phyloP scores from a whole-genome alignment of 1,140 invertebrate genomes.

The Aphelenchoides besseyi region DNA sequence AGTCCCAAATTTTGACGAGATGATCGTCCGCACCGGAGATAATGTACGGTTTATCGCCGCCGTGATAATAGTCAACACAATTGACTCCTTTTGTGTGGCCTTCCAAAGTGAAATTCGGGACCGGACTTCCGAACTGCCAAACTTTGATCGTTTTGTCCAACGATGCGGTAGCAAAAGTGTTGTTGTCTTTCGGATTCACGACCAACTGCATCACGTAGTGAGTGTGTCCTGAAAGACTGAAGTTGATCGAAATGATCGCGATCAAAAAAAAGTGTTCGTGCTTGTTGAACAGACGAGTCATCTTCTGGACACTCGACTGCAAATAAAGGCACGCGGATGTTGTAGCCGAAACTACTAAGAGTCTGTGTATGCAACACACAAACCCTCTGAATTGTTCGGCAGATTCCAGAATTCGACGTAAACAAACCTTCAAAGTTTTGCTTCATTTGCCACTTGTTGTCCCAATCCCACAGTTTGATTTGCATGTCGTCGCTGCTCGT shows the following conservation, averaged over 20 bases:
- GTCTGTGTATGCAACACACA: not conserved
- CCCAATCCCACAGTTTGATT: slow-evolving; percentile 99
- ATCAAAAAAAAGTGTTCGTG: not conserved
- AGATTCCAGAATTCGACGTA: not conserved
- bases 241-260: not conserved
- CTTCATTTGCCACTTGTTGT: slow-evolving; percentile 91
- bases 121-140: slow-evolving; percentile 92
- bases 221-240: slow-evolving; percentile 72
- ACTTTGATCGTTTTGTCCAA: slow-evolving; percentile 95
- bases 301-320: no score
- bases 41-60: slow-evolving; percentile 98
- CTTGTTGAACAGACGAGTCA: no score
- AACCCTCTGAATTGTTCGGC: not conserved
- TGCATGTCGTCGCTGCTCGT: slow-evolving; percentile 98
- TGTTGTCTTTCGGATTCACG: slow-evolving; percentile 99
- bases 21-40: slow-evolving; percentile 98
- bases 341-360: no score
- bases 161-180: slow-evolving; percentile 98
- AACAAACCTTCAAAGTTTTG: slow-evolving; percentile 81
- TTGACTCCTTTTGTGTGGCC: slow-evolving; percentile 97
- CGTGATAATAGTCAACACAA: slow-evolving; percentile 97
- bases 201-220: slow-evolving; percentile 99
- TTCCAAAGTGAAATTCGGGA: slow-evolving; percentile 94
- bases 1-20: slow-evolving; percentile 98
- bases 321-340: no score